Conservation (phyloP, 2,797 vertebrate genomes). For the Sarcoramphus papa region DNA sequence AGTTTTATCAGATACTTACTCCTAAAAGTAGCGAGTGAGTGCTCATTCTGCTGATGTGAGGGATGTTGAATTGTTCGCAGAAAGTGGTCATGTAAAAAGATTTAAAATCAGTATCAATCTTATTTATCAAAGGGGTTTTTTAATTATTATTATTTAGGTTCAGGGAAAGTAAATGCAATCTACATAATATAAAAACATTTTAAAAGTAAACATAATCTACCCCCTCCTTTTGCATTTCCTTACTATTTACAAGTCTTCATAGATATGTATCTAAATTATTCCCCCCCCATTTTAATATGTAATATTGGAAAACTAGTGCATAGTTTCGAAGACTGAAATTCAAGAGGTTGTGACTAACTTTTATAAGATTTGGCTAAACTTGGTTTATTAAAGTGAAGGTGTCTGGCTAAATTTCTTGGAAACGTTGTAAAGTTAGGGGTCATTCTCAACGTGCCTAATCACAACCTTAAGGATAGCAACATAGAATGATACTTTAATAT, state of each 20-base stretch:
- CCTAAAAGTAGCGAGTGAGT: background rate
- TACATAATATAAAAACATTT: background rate
- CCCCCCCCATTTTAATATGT: background rate
- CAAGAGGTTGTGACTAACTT: background rate
- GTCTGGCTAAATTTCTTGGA: background rate
- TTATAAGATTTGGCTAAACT: background rate
- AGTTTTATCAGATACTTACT: background rate
- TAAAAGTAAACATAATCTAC: background rate
- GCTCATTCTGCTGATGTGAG: background rate
- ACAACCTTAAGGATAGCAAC: background rate
- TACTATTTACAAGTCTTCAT: background rate
- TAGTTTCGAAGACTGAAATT: background rate
- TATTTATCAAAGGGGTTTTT: background rate
- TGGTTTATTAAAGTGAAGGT: background rate
- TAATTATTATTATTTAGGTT: background rate
- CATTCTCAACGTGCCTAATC: background rate
- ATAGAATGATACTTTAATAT: background rate
- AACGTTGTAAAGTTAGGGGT: background rate
- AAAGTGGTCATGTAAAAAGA: background rate
- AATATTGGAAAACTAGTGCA: background rate
- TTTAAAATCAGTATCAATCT: background rate
- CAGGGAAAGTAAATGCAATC: background rate
- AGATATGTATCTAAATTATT: background rate
- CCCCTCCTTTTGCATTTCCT: rapidly evolving
- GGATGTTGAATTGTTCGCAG: background rate